Conservation (phyloP, 2,797 vertebrate genomes). For the Lacerta viridis region DNA sequence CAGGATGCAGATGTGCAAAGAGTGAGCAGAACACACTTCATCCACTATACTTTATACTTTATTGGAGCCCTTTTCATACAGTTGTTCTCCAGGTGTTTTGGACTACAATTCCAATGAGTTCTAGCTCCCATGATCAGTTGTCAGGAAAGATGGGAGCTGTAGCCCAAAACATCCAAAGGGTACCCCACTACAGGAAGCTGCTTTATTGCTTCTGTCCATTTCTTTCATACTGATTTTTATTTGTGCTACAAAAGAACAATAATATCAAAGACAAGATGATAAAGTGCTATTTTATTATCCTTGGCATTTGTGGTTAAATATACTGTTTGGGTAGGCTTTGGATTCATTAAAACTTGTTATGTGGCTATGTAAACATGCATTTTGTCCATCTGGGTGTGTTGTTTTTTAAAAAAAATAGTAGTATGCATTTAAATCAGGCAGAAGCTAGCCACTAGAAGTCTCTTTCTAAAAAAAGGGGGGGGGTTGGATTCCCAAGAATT, state of each 20-base stretch:
- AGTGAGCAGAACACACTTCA: neutral
- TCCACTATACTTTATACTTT: fast-evolving
- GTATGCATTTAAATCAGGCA: neutral
- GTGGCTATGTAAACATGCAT: constrained; percentile 5
- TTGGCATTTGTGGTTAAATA: constrained; percentile 34
- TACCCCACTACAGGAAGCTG: no score
- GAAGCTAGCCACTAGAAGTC: constrained; percentile 4
- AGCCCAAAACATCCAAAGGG: no score
- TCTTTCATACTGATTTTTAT: fast-evolving
- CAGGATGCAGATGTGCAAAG: neutral
- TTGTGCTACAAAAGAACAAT: neutral
- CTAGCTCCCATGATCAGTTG: no score
- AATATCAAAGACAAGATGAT: constrained; percentile 12
- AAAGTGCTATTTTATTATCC: constrained; percentile 53
- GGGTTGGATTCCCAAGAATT: constrained; percentile 42
- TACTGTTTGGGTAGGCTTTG: constrained; percentile 29
- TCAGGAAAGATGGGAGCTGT: no score
- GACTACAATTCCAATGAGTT: no score
- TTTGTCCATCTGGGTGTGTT: constrained; percentile 2
- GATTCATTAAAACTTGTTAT: constrained; percentile 47
- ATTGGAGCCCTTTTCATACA: neutral
- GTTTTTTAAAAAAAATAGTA: constrained; percentile 20
- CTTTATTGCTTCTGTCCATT: constrained; percentile 17
- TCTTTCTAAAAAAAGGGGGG: constrained; percentile 18
- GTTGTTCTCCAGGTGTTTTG: no score